Conservation (phyloP, 2,113 vertebrate species). For the Scytalopus superciliaris region DNA sequence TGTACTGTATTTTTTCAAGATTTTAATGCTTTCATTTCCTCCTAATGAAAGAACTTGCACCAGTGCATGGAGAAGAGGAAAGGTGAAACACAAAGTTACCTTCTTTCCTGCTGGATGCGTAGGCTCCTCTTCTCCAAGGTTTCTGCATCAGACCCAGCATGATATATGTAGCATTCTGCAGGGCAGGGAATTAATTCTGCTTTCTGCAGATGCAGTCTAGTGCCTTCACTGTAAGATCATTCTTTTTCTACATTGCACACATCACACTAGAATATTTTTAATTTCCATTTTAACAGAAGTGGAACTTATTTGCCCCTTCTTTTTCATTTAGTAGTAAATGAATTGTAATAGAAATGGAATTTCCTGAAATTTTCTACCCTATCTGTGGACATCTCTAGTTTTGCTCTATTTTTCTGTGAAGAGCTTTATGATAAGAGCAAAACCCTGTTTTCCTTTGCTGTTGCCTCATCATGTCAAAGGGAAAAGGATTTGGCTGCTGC, state of each 20-base stretch:
- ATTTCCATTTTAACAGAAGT: neutral
- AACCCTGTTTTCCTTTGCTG: neutral
- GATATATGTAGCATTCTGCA: neutral
- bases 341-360: neutral
- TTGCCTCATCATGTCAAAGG: constrained; percentile 1
- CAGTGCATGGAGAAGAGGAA: neutral
- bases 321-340: neutral
- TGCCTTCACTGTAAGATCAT: neutral
- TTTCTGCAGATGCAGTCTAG: neutral
- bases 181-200: neutral
- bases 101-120: neutral
- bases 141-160: neutral
- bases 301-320: neutral
- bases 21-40: neutral
- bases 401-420: neutral
- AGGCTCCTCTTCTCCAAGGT: neutral
- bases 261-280: neutral
- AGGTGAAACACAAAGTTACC: neutral
- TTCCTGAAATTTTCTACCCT: neutral
- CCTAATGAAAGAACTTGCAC: neutral
- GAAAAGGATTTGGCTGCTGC: constrained; percentile 14
- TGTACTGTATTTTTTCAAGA: neutral
- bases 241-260: neutral
- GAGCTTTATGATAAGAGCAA: neutral
- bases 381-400: neutral